phyloP scores from a whole-genome alignment of 1,140 invertebrate genomes.

The Rhizoglyphus robini region DNA sequence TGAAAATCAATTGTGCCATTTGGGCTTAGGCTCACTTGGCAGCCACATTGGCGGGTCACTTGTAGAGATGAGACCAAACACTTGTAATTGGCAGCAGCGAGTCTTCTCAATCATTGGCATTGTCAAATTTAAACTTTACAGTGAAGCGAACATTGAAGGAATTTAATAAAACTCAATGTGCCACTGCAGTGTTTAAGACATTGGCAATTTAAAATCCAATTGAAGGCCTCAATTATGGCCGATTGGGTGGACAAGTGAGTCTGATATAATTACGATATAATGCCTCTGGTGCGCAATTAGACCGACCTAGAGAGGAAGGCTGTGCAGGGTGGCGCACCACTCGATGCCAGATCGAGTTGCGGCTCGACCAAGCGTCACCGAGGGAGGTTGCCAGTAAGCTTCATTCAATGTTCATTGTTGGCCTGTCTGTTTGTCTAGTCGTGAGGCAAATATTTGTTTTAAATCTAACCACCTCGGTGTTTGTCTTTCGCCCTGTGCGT shows the following conservation, averaged over 20 bases:
- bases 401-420: no score
- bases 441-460: slow-evolving; percentile 11
- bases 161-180: slow-evolving; percentile 2
- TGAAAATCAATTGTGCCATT: background rate
- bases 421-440: slow-evolving; percentile 9
- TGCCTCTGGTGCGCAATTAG: background rate
- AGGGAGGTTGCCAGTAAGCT: no score
- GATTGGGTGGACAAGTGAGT: background rate
- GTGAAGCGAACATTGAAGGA: background rate
- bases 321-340: no score
- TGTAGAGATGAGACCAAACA: background rate
- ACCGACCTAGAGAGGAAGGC: no score
- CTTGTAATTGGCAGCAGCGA: background rate
- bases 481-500: background rate
- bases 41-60: background rate
- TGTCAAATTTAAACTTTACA: slow-evolving; percentile 11
- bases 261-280: background rate
- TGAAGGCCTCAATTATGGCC: background rate
- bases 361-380: no score
- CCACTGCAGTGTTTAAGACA: background rate
- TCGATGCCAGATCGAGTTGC: no score
- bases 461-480: slow-evolving; percentile 11
- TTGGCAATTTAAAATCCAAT: background rate
- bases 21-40: background rate
- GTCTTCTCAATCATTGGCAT: background rate